Evolutionary conservation across 2,113 vertebrate genomes (phyloP), one percentile per base, ranked within the genome.

Genomic region (Lutjanus erythropterus): DNA sequence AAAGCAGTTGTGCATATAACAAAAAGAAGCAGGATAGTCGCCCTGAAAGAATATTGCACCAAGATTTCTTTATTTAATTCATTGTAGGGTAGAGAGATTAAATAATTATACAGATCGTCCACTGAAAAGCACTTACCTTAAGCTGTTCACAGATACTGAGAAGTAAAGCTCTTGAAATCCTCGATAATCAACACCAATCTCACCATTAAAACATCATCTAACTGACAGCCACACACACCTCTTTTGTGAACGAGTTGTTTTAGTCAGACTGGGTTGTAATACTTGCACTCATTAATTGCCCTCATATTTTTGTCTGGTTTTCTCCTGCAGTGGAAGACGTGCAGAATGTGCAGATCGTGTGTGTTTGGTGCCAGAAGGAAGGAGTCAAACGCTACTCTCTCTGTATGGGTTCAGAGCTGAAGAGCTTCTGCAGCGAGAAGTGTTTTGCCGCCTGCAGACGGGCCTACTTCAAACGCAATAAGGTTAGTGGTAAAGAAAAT

Each of bases 351-450:
- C 97, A 97, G 95, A 99, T 99, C 91, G 97, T 99, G 92, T 99
- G 98, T 91, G 98, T 98, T 90, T 99, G 98, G 98, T 99, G 98
- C 96, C 98, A 99, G 96, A 99, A 99, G 95, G 97, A 99, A 94
- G 98, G 98, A 56, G 96, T 98, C 84, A 99, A 98, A 91, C 97
- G 97, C 78, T 99, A 99, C 93, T 99, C 98, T 89, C 96, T 99
- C 71, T 97, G 97, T 93, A 99, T 99, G 98, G 98, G 98, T 77
- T 97, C 97, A 23, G 98, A 99, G 94, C 96, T 98, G 88, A 99
- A 99, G 96, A 98, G 97, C 94, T 99, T 99, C 96, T 99, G 98
- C 96, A 99, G 98, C 21, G 98, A 99, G 92, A 99, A 99, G 93
- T 99, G 98, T 90, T 99, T 99, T 89, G 97, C 98, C 1, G 97